These are phyloP conservation scores for Anthopleura sola DNA, from an alignment of 64 coral and sea anemone genomes.

Conservation along the genomic window DNA sequence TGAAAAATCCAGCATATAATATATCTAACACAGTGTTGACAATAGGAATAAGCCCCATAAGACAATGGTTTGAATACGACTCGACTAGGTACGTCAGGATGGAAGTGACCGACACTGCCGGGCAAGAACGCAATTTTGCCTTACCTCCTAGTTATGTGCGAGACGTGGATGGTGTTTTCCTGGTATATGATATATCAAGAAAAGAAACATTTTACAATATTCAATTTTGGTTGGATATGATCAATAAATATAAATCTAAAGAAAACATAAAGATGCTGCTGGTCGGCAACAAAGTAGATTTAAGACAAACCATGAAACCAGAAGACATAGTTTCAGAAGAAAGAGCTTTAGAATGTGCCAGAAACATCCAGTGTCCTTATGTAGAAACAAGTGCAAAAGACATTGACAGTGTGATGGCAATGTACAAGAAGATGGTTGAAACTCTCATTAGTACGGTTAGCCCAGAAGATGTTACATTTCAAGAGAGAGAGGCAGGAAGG, in stretches of 20 bases:
- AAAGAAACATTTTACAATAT: not conserved
- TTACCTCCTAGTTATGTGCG: not conserved
- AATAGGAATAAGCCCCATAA: not conserved
- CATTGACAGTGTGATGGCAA: not conserved
- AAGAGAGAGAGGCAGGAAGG: not conserved
- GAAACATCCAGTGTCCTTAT: not conserved
- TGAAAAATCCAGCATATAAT: slow-evolving; percentile 10
- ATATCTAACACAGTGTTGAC: not conserved
- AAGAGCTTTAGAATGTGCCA: not conserved
- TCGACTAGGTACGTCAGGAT: not conserved
- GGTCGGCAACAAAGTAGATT: slow-evolving; percentile 24
- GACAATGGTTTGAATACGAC: not conserved
- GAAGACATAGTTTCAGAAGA: not conserved
- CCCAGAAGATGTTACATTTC: not conserved
- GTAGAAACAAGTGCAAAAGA: slow-evolving; percentile 23
- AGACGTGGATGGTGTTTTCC: slow-evolving; percentile 15
- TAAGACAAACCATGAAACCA: slow-evolving; percentile 2
- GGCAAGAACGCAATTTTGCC: slow-evolving; percentile 6
- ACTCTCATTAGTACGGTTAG: not conserved
- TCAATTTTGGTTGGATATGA: not conserved
- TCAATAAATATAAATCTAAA: not conserved
- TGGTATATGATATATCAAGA: slow-evolving; percentile 26
- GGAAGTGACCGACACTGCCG: slow-evolving; percentile 24
- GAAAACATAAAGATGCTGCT: not conserved
- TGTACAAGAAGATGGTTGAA: slow-evolving; percentile 4